Percentiles rank a stretch among this genome's conserved stretches.
Conservation (phyloP, 2,888 invertebrate genomes). For the Caenorhabditis sulstoni region DNA sequence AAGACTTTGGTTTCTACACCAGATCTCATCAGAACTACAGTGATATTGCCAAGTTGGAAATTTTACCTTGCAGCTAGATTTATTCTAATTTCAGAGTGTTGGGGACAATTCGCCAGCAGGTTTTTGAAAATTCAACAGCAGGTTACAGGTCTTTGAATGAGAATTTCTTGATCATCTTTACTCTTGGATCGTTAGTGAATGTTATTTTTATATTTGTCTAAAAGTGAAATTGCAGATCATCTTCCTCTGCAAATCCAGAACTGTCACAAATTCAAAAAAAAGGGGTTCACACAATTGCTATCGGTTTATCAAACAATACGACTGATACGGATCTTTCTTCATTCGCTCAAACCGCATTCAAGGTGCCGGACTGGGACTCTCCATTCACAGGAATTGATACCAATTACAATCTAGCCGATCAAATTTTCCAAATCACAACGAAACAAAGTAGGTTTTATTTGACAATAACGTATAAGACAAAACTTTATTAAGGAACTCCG, state of each 20-base stretch:
- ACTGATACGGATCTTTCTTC: slow-evolving; percentile 26
- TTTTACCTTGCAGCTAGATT: background rate
- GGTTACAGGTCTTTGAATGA: slow-evolving; percentile 60
- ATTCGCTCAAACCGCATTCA: slow-evolving; percentile 51
- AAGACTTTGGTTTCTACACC: slow-evolving; percentile 21
- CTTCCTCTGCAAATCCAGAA: slow-evolving; percentile 16
- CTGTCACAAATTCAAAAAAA: slow-evolving; percentile 37
- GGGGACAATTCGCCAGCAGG: slow-evolving; percentile 9
- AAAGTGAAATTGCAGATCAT: slow-evolving; percentile 35
- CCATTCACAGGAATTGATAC: slow-evolving; percentile 45
- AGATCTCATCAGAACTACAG: slow-evolving; percentile 34
- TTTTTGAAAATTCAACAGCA: slow-evolving; percentile 39
- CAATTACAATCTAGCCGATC: slow-evolving; percentile 46
- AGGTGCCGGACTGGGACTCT: slow-evolving; percentile 51
- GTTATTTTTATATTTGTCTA: background rate
- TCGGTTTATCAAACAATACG: slow-evolving; percentile 56
- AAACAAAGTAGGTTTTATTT: slow-evolving; percentile 20
- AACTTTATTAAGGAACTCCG: slow-evolving; percentile 22
- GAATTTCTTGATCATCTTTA: slow-evolving; percentile 58
- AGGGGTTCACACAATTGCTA: slow-evolving; percentile 51
- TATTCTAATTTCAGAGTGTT: slow-evolving; percentile 20
- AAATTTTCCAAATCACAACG: slow-evolving; percentile 49
- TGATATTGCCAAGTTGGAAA: slow-evolving; percentile 11
- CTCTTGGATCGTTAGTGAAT: slow-evolving; percentile 50
- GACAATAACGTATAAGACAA: too few species aligned